Evolutionary conservation across 2,797 vertebrate species (phyloP).

Genomic region (Limnodromus scolopaceus): DNA sequence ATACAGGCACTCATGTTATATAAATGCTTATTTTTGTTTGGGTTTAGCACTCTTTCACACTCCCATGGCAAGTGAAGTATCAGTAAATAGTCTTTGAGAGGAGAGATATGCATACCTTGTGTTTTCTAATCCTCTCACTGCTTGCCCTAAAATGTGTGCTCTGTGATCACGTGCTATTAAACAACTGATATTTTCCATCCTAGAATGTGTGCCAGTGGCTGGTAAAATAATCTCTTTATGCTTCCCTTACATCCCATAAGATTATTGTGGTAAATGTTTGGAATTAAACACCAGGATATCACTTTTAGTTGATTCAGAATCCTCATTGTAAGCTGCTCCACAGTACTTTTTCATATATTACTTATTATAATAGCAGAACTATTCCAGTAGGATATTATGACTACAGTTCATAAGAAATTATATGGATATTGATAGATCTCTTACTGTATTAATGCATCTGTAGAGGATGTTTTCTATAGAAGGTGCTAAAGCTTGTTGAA

Average conservation of each 20-base stretch:
- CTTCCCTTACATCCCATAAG: neutral
- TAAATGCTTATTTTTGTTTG: neutral
- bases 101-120: too few relatives aligned
- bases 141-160: neutral
- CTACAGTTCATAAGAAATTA: neutral
- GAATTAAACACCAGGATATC: slow-evolving; percentile 10
- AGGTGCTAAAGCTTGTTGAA: neutral
- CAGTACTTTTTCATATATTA: neutral
- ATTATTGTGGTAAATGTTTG: neutral
- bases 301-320: neutral
- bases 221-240: neutral
- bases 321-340: neutral
- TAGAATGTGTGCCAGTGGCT: neutral
- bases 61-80: neutral
- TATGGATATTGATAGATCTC: neutral
- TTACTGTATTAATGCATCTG: neutral
- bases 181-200: neutral
- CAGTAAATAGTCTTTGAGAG: neutral
- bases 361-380: neutral
- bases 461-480: neutral
- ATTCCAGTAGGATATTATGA: neutral
- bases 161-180: neutral
- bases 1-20: neutral
- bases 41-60: neutral
- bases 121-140: neutral